Percentiles rank a stretch among this genome's conserved stretches.
Evolutionary conservation across 2,113 vertebrate genomes (phyloP).

Genomic region (Podilymbus podiceps): DNA sequence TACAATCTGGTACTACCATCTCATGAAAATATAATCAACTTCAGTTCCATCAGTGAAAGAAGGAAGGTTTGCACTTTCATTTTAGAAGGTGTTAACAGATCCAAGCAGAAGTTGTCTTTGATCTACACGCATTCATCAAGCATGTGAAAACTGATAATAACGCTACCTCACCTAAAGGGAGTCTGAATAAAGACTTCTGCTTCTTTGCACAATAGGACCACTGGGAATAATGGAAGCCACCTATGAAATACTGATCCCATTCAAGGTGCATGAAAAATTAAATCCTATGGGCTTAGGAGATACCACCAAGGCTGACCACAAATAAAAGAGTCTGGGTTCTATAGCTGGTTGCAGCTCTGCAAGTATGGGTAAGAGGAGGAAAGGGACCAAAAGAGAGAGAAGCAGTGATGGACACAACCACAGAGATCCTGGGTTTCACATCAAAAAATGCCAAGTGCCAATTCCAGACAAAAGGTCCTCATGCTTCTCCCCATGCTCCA

Average conservation of each 20-base stretch:
- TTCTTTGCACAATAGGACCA: fast-evolving
- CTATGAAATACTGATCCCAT: neutral
- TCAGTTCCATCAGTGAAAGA: neutral
- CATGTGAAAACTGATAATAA: neutral
- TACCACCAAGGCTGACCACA: neutral
- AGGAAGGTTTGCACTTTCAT: neutral
- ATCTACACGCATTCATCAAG: neutral
- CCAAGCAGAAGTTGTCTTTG: neutral
- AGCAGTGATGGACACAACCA: neutral
- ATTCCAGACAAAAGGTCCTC: neutral
- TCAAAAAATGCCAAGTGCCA: neutral
- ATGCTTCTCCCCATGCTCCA: neutral
- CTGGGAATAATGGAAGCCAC: neutral
- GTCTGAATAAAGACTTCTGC: neutral
- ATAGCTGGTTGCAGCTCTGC: neutral
- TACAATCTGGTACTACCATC: neutral
- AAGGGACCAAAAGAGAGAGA: neutral
- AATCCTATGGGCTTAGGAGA: neutral
- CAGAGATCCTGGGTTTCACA: neutral
- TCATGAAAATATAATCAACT: neutral
- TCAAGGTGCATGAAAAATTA: neutral
- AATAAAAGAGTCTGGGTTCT: neutral
- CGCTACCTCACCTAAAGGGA: neutral
- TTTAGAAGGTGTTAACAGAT: neutral
- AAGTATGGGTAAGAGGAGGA: neutral